Base-by-base conservation (phyloP, 2,113 vertebrate genomes). In the Ammodytes dubius region DNA sequence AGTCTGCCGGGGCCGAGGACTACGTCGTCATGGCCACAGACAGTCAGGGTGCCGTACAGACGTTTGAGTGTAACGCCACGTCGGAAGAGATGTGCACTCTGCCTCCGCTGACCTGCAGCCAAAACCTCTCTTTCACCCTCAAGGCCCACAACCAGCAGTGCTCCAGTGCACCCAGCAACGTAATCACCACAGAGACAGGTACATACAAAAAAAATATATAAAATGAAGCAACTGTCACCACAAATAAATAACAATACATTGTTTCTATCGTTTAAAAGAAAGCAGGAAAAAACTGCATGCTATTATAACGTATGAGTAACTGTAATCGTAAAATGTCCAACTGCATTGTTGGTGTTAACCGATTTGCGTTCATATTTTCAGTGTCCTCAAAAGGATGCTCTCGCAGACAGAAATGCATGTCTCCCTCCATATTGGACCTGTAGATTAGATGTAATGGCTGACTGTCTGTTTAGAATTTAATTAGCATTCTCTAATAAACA, bases 91-190 rank as follows among this genome's bases (percentile, higher is more conserved):
- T 40, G 27, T 96, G 96, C 14, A 0, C 74, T 13, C 70, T 96
- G 58, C 80, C 86, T 0, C 67, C 87, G 1, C 88, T 96, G 75
- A 56, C 7, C 4, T 96, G 96, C 82, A 94, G 95, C 59, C 71
- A 83, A 60, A 87, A 89, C 60, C 88, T 95, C 73, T 94, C 84
- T 47, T 91, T 95, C 27, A 89, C 79, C 4, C 39, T 96, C 40
- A 72, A 75, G 14, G 95, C 94, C 9, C 57, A 13, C 0, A 84
- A 94, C 82, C 52, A 43, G 5, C 82, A 87, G 69, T 96, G 96
- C 71, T 39, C 45, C 83, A 95, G 95, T 53, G 64, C 69, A 8
- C 27, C 77, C 64, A 96, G 94, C 85, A 94, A 93, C 3, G 46
- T 53, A 3, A 1, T 94, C 61, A 46, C 52, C 39, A 45, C 87